Evolutionary conservation across 2,797 vertebrate species (phyloP).

Genomic region (Channallabes apus): DNA sequence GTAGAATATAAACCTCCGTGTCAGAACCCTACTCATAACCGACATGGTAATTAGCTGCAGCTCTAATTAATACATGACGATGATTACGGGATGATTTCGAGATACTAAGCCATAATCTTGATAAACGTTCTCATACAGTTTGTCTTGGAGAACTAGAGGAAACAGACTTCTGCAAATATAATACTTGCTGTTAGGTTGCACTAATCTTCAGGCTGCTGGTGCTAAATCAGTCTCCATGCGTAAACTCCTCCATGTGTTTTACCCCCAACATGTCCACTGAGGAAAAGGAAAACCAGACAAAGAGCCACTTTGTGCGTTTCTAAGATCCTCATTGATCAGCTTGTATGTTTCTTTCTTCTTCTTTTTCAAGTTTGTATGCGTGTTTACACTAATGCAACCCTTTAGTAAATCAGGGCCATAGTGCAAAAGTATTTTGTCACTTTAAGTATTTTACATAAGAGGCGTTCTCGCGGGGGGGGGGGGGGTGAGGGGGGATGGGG

Average conservation of each 20-base stretch:
- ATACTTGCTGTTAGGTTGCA: slow-evolving; percentile 1
- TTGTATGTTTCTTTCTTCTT: background rate
- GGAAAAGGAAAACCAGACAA: no score
- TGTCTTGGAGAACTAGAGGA: background rate
- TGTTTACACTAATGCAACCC: slow-evolving; percentile 13
- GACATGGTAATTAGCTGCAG: background rate
- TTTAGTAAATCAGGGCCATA: slow-evolving; percentile 31
- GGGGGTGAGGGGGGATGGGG: no score
- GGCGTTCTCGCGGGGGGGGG: background rate
- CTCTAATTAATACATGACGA: background rate
- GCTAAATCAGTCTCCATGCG: slow-evolving; percentile 13
- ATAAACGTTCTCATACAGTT: background rate
- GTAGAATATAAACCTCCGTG: background rate
- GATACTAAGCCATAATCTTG: slow-evolving; percentile 15
- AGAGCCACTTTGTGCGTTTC: background rate
- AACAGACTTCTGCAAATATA: background rate
- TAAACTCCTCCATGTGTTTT: background rate
- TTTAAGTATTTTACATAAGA: slow-evolving; percentile 53
- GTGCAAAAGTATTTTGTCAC: slow-evolving; percentile 54
- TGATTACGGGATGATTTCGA: background rate
- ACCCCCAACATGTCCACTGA: background rate
- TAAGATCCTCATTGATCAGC: background rate
- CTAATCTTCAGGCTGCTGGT: slow-evolving; percentile 30
- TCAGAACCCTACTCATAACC: no score
- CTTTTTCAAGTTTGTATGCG: background rate